Conservation (phyloP, 1,140 invertebrate species). For the Sinella curviseta region DNA sequence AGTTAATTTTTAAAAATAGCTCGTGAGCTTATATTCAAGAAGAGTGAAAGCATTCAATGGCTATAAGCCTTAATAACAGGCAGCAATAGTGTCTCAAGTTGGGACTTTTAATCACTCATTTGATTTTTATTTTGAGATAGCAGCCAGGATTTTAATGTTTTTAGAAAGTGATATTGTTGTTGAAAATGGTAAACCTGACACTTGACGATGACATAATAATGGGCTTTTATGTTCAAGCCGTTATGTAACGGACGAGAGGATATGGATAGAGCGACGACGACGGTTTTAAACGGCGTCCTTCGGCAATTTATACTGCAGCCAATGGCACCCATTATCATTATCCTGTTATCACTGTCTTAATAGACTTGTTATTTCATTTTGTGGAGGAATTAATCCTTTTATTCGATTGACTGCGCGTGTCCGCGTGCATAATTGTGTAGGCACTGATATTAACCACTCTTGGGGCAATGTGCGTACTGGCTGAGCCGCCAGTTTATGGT, state of each 20-base stretch:
- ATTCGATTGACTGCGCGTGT: not conserved
- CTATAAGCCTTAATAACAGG: not conserved
- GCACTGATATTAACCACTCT: not conserved
- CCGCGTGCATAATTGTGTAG: too few relatives aligned
- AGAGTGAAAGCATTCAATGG: not conserved
- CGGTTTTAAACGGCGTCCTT: not conserved
- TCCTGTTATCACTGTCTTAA: too few relatives aligned
- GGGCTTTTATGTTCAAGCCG: too few relatives aligned
- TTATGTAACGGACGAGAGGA: not conserved
- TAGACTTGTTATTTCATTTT: not conserved
- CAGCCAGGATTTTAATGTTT: not conserved
- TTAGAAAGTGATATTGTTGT: conserved; percentile 14
- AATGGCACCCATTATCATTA: too few relatives aligned
- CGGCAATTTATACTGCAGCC: too few relatives aligned
- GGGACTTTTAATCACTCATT: not conserved
- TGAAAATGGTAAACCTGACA: not conserved
- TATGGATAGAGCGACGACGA: not conserved
- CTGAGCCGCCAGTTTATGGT: conserved; percentile 16
- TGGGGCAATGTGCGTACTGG: conserved; percentile 21
- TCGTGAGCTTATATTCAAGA: not conserved
- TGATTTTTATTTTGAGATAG: not conserved
- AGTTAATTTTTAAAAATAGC: not conserved
- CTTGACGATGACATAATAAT: too few relatives aligned
- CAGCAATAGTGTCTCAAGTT: too few relatives aligned
- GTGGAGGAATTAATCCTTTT: not conserved